phyloP scores from a whole-genome alignment of 2,797 vertebrate species.

The Gallinago solitaria region DNA sequence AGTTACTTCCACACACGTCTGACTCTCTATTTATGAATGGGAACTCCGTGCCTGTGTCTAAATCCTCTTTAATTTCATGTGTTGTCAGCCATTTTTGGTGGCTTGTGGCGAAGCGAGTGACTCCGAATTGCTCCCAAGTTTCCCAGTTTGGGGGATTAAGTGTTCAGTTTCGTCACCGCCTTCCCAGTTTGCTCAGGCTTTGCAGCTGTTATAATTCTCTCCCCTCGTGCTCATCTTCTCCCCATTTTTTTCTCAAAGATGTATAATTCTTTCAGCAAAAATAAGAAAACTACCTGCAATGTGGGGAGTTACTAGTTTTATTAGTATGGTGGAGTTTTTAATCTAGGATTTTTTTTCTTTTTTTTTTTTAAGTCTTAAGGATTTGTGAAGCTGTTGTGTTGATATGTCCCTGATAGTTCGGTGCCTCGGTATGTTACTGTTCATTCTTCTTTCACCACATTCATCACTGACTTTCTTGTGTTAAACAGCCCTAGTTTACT shows the following conservation, averaged over 20 bases:
- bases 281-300: background rate
- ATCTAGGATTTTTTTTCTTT: background rate
- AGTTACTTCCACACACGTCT: background rate
- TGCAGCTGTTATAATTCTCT: background rate
- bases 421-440: background rate
- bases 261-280: background rate
- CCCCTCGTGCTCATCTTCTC: background rate
- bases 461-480: background rate
- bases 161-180: background rate
- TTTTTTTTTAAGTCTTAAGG: background rate
- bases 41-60: background rate
- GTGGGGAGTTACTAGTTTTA: background rate
- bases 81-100: background rate
- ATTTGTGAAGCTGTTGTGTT: background rate
- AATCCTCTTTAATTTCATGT: background rate
- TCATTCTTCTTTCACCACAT: background rate
- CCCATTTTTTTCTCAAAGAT: background rate
- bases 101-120: background rate
- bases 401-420: background rate
- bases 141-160: background rate
- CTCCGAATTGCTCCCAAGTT: background rate
- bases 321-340: background rate
- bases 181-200: background rate
- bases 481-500: background rate
- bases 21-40: background rate